These are phyloP conservation scores for Zonitis immaculata DNA, from an alignment of 2,888 invertebrate species.

Conservation along the genomic window DNA sequence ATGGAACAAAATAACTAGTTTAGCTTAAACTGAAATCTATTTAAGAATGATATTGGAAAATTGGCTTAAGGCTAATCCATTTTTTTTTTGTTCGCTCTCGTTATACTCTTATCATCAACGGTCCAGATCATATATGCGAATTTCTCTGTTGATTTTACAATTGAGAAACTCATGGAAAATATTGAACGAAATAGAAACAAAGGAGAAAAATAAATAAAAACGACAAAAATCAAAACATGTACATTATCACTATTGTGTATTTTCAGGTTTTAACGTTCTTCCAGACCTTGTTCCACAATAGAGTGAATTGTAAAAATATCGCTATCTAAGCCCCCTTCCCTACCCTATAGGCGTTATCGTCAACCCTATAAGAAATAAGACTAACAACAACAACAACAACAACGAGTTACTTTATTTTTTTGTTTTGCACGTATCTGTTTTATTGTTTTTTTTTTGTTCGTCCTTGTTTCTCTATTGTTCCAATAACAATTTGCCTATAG, in stretches of 20 bases:
- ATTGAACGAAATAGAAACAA: not conserved
- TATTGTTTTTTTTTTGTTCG: not conserved
- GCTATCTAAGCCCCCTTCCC: slow-evolving; percentile 9
- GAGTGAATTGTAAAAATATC: slow-evolving; percentile 13
- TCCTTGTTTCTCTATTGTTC: not conserved
- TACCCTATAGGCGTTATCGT: slow-evolving; percentile 12
- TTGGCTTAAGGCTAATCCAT: not conserved
- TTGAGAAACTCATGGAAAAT: too few species aligned
- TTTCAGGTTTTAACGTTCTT: not conserved
- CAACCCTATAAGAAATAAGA: not conserved
- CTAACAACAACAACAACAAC: not conserved
- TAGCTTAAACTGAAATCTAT: not conserved
- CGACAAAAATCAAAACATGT: not conserved
- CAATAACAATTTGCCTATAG: not conserved
- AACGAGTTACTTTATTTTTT: too few species aligned
- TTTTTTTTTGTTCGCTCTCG: too few species aligned
- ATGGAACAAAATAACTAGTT: not conserved
- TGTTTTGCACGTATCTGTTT: too few species aligned
- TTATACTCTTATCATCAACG: not conserved
- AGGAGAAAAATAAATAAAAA: not conserved
- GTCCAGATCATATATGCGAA: not conserved
- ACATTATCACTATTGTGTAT: not conserved
- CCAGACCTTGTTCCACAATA: not conserved
- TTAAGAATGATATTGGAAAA: not conserved
- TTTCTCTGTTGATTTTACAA: not conserved